phyloP scores from a whole-genome alignment of 2,113 vertebrate genomes.

The Planiliza haematocheilus region DNA sequence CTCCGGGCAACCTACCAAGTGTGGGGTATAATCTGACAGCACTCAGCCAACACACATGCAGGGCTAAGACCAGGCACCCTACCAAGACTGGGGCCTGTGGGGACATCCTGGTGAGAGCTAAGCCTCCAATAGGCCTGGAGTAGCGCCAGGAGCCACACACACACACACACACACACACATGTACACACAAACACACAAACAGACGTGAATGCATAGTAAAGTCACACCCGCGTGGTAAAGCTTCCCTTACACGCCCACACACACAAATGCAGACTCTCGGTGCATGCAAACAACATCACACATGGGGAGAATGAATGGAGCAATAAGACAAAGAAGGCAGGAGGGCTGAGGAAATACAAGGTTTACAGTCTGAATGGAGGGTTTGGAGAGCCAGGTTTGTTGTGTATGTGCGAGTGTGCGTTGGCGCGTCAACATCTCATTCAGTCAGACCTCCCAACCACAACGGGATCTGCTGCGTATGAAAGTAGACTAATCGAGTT shows the following conservation, averaged over 20 bases:
- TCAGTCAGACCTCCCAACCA: constrained; percentile 52
- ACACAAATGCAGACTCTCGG: constrained; percentile 43
- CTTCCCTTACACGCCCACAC: constrained; percentile 45
- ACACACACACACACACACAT: constrained; percentile 16
- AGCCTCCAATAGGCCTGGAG: constrained; percentile 74
- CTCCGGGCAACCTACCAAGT: constrained; percentile 77
- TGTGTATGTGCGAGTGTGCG: constrained; percentile 26
- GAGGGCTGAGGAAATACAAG: constrained; percentile 50
- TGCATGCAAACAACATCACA: constrained; percentile 51
- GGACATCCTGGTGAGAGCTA: constrained; percentile 81
- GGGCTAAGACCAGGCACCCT: constrained; percentile 81
- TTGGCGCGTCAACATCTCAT: constrained; percentile 33
- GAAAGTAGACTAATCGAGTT: constrained; percentile 49
- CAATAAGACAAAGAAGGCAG: constrained; percentile 59
- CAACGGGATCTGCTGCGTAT: constrained; percentile 41
- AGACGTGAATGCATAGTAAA: constrained; percentile 34
- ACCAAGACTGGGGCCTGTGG: constrained; percentile 78
- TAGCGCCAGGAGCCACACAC: constrained; percentile 61
- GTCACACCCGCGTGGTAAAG: constrained; percentile 47
- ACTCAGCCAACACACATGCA: constrained; percentile 78
- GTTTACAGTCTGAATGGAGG: constrained; percentile 41
- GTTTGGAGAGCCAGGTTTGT: constrained; percentile 29
- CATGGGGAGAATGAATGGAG: constrained; percentile 41
- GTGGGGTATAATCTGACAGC: constrained; percentile 80
- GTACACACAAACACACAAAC: constrained; percentile 2